A percentile compares a stretch with the other conserved stretches of the same genome.
phyloP scores from a whole-genome alignment of 1,140 invertebrate species.

The Babylonia areolata region DNA sequence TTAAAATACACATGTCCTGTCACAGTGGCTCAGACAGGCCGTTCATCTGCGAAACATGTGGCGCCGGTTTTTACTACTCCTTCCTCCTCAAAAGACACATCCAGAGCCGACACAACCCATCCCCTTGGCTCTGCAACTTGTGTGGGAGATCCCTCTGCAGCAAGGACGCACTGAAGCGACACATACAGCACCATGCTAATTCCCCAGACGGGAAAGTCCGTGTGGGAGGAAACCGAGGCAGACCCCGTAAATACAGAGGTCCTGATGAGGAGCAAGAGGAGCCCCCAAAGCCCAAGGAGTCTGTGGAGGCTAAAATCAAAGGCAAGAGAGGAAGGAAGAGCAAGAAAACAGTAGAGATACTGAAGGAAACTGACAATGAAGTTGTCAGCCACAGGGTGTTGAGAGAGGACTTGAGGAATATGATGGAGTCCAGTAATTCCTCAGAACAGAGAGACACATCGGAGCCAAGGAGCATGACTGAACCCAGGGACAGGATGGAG shows the following conservation, averaged over 20 bases:
- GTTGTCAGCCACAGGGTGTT: not conserved
- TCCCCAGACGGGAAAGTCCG: not conserved
- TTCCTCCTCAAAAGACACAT: not conserved
- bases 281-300: not conserved
- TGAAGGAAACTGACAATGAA: not conserved
- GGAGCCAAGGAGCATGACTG: not conserved
- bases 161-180: not conserved
- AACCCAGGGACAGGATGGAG: not conserved
- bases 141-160: not conserved
- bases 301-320: not conserved
- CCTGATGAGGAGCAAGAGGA: not conserved
- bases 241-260: not conserved
- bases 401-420: not conserved
- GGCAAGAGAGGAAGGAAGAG: not conserved
- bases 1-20: slow-evolving; percentile 1
- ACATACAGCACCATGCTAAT: not conserved
- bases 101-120: not conserved
- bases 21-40: not conserved
- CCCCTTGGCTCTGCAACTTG: not conserved
- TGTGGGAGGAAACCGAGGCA: not conserved
- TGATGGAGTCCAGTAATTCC: not conserved
- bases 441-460: not conserved
- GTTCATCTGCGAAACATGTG: not conserved
- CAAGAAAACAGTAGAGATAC: not conserved
- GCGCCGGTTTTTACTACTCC: not conserved